Percentiles rank a stretch among this genome's conserved stretches.
Conservation (phyloP, 2,888 invertebrate species). For the Trichogramma dendrolimi region DNA sequence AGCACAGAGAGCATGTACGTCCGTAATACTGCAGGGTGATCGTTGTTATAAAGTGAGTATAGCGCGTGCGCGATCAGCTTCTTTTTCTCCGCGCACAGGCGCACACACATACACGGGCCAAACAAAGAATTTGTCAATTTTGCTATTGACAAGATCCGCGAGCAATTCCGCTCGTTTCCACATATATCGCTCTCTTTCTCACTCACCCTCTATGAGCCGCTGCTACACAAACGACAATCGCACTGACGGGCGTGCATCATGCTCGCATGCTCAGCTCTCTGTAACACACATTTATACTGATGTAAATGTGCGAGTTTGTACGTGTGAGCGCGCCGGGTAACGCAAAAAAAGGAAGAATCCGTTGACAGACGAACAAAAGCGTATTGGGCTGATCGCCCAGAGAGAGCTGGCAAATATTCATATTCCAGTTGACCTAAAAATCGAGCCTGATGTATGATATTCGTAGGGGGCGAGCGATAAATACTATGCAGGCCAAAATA, state of each 20-base stretch:
- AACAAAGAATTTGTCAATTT: conserved; percentile 20
- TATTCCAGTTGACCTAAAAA: no score
- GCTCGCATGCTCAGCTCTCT: no score
- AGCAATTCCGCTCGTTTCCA: neutral
- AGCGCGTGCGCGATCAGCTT: neutral
- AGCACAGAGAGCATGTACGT: no score
- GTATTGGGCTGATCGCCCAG: neutral
- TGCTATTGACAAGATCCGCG: neutral
- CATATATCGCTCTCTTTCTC: conserved; percentile 5
- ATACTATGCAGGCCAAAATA: no score
- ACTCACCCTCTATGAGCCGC: neutral
- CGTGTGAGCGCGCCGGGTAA: neutral
- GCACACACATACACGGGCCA: neutral
- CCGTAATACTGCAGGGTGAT: no score
- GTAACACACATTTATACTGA: no score
- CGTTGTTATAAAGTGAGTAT: no score
- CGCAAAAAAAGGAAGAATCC: neutral
- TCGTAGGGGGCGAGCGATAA: no score
- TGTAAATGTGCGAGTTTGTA: no score
- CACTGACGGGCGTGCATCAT: no score
- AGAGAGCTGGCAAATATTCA: no score
- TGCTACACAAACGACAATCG: neutral
- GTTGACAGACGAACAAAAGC: conserved; percentile 15
- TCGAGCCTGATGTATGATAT: no score
- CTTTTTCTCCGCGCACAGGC: neutral